Percentiles rank a stretch among this genome's conserved stretches.
Conservation (phyloP, 1,140 invertebrate genomes). For the Drosophila sturtevanti region DNA sequence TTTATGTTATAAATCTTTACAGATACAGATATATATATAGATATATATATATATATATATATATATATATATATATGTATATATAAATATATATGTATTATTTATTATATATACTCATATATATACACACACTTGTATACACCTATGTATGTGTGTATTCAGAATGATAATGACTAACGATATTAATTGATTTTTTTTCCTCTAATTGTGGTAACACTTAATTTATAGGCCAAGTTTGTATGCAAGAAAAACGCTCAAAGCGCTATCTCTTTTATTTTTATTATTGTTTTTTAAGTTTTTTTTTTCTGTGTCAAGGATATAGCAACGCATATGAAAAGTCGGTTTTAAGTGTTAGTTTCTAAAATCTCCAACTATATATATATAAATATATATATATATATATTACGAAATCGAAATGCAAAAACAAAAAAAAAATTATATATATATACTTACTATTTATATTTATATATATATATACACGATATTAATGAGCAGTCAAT, state of each 20-base stretch:
- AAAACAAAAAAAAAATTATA: slow-evolving; percentile 36
- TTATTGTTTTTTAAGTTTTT: slow-evolving; percentile 20
- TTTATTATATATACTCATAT: slow-evolving; percentile 34
- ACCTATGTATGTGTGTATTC: slow-evolving; percentile 31
- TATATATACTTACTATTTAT: slow-evolving; percentile 70
- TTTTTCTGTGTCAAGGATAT: slow-evolving; percentile 59
- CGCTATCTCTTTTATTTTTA: slow-evolving; percentile 47
- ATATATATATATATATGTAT: slow-evolving; percentile 30
- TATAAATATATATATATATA: slow-evolving; percentile 54
- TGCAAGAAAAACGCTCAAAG: slow-evolving; percentile 73
- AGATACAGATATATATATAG: slow-evolving; percentile 5
- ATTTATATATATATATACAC: slow-evolving; percentile 60
- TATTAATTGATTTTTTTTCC: slow-evolving; percentile 47
- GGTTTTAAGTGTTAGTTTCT: slow-evolving; percentile 75
- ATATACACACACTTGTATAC: slow-evolving; percentile 30
- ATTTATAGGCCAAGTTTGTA: slow-evolving; percentile 56
- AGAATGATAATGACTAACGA: slow-evolving; percentile 38
- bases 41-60: too few species aligned
- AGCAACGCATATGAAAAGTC: slow-evolving; percentile 73
- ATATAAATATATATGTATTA: slow-evolving; percentile 16
- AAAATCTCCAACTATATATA: slow-evolving; percentile 38
- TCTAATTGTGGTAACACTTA: slow-evolving; percentile 27
- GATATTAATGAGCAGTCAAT: slow-evolving; percentile 74
- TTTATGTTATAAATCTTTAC: slow-evolving; percentile 63
- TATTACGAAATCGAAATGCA: slow-evolving; percentile 20